phyloP scores from a whole-genome alignment of 2,797 vertebrate species.

The Phataginus tricuspis region DNA sequence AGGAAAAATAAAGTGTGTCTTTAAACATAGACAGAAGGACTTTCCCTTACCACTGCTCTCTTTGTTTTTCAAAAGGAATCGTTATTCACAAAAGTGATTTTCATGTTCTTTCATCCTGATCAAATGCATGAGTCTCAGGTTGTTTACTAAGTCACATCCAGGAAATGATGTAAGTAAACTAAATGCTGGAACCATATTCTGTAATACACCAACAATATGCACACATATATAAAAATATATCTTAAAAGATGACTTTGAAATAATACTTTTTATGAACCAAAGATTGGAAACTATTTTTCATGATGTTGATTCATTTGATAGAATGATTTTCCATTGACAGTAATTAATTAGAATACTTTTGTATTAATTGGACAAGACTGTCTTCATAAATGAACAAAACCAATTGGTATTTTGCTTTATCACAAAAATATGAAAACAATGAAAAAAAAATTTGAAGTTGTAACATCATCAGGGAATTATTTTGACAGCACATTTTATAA shows the following conservation, averaged over 20 bases:
- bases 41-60: neutral
- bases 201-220: neutral
- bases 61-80: neutral
- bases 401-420: slow-evolving; percentile 74
- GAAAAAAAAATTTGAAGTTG: slow-evolving; percentile 50
- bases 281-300: slow-evolving; percentile 68
- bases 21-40: neutral
- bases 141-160: neutral
- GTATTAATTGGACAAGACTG: slow-evolving; percentile 78
- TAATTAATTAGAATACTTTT: slow-evolving; percentile 82
- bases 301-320: slow-evolving; percentile 73
- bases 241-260: slow-evolving; percentile 1
- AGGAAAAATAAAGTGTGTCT: neutral
- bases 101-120: neutral
- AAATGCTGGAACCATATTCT: neutral
- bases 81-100: neutral
- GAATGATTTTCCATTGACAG: slow-evolving; percentile 76
- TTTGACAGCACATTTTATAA: slow-evolving; percentile 53
- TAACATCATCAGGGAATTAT: slow-evolving; percentile 58
- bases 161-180: neutral
- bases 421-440: slow-evolving; percentile 39
- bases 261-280: slow-evolving; percentile 59
- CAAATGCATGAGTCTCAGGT: neutral
- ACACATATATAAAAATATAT: fast-evolving
- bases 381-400: slow-evolving; percentile 74